Evolutionary conservation across 1,140 invertebrate genomes (phyloP).

Genomic region (Trichoplusia ni): DNA sequence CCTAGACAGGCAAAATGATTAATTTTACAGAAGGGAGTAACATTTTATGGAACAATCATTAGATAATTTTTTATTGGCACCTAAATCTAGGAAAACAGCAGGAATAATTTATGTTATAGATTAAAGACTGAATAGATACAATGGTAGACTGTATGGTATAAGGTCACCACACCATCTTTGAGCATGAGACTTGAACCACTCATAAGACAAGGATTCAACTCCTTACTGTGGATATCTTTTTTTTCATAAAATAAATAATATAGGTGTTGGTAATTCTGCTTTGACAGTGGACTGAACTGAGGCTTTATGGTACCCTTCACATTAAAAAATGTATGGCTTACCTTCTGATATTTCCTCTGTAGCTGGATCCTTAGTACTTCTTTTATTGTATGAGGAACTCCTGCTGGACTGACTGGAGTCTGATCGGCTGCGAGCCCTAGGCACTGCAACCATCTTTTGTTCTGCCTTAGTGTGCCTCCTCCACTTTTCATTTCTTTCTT

Average conservation of each 20-base stretch:
- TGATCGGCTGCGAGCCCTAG: conserved; percentile 60
- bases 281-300: background rate
- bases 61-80: no score
- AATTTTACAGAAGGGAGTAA: background rate
- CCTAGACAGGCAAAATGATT: conserved; percentile 47
- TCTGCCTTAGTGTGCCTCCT: conserved; percentile 73
- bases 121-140: no score
- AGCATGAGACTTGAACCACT: no score
- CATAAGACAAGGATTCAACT: no score
- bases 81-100: no score
- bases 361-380: conserved; percentile 68
- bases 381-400: conserved; percentile 74
- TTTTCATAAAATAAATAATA: no score
- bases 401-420: conserved; percentile 77
- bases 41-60: no score
- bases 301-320: background rate
- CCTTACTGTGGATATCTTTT: no score
- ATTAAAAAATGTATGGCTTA: conserved; percentile 39
- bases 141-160: no score
- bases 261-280: background rate
- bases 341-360: conserved; percentile 81
- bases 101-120: no score
- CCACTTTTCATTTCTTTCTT: conserved; percentile 59
- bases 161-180: no score
- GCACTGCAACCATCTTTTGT: conserved; percentile 67